Evolutionary conservation across 2,888 invertebrate genomes (phyloP), one percentile per base, ranked within the genome.

Genomic region (Branchellion lobata): DNA sequence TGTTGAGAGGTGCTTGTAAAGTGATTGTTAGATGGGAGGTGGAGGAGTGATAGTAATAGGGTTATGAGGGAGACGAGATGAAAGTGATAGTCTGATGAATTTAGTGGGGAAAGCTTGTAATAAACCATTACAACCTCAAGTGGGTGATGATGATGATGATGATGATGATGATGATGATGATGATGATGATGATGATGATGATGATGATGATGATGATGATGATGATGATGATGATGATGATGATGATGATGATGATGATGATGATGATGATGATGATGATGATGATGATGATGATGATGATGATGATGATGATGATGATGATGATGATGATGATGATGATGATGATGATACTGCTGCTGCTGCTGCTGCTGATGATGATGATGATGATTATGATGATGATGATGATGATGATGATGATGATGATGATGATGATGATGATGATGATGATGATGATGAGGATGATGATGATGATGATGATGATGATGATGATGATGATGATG

Each of bases 61-160:
- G n/a, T n/a, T n/a, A n/a, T n/a, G n/a, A n/a, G n/a, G n/a, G n/a
- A n/a, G n/a, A 2, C 93, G 87, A 24, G 81, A 83, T 80, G 87
- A 87, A 81, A 83, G 85, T 81, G 2, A 34, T 36, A 40, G 33
- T 36, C 18, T 77, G 1, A 27, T 31, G 29, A 31, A 27, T 24
- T 68, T 27, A 31, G 18, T 68, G 68, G 24, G 2, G 29, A 27
- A 31, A 21, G 31, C 18, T 1, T n/a, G n/a, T n/a, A n/a, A n/a
- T n/a, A 51, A 51, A 14, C 14, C 51, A 51, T 51, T 51, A 21
- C n/a, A n/a, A n/a, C n/a, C n/a, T n/a, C n/a, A n/a, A n/a, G n/a
- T n/a, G n/a, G n/a, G 36, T 68, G 68, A 68, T 36, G 78, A 78
- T 51, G 76, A 76, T 76, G 76, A 33, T 76, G 57, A 76, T 76